Base-by-base conservation (phyloP, 2,113 vertebrate species). In the Datnioides undecimradiatus region DNA sequence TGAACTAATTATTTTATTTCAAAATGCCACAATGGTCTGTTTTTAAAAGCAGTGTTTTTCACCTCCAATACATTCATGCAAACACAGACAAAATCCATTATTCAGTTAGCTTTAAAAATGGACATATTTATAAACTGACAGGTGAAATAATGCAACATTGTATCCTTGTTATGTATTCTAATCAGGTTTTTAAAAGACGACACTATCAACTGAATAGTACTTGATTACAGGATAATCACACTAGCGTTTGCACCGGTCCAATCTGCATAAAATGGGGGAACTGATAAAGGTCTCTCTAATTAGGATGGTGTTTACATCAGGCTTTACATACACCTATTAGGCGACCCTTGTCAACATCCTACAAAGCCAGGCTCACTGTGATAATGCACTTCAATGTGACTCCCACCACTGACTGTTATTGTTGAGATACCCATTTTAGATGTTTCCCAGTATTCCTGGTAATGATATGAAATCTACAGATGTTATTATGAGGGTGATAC, bases 381-480 rank as follows among this genome's bases (percentile, higher is more conserved):
- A 88, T 90, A 92, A 90, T 86, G 87, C 90, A 82, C 76, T 87
- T 79, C 64, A 46, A 76, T 76, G 85, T 60, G 74, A 80, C 82
- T 90, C 83, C 71, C 67, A 66, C 85, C 73, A 38, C 73, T 87
- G 84, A 86, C 86, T 90, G 73, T 90, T 82, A 88, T 88, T 84
- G 86, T 86, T 89, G 82, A 80, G 73, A 73, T 84, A 64, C 82
- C 84, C 82, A 87, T 92, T 91, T 88, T 74, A 76, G 87, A 91
- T 91, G 86, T 91, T 92, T 92, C 84, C 83, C 82, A 81, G 92
- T 84, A 89, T 89, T 90, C 85, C 85, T 76, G 86, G 88, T 94
- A 95, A 95, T 93, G 93, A 94, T 84, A 79, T 81, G 79, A 91
- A 91, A 90, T 95, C 92, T 92, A 79, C 76, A 70, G 92, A 93